Percentiles rank a stretch among this genome's conserved stretches.
phyloP scores from a whole-genome alignment of 2,797 vertebrate species.

The Sebastes diploproa region DNA sequence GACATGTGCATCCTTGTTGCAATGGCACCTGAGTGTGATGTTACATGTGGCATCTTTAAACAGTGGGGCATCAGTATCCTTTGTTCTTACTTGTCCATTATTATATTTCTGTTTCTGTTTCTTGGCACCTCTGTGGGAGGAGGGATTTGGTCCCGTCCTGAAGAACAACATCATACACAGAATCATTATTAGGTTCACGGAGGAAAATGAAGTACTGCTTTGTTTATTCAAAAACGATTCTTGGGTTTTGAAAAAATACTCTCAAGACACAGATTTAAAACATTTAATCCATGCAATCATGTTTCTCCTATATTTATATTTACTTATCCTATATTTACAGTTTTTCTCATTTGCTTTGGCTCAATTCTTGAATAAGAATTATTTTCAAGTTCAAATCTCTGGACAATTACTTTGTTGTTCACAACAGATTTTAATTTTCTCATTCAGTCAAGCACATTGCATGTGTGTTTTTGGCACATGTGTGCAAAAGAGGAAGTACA shows the following conservation, averaged over 20 bases:
- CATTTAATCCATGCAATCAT: neutral
- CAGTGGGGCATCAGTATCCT: neutral
- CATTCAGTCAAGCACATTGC: too few species aligned
- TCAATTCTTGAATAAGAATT: too few species aligned
- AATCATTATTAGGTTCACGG: neutral
- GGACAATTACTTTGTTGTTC: too few species aligned
- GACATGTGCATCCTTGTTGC: neutral
- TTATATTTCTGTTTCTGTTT: neutral
- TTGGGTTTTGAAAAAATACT: neutral
- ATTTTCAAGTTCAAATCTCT: too few species aligned
- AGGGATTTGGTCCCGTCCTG: slow-evolving; percentile 38
- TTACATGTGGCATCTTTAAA: neutral
- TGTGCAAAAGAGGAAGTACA: too few species aligned
- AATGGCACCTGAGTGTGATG: neutral
- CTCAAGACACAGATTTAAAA: neutral
- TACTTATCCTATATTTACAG: neutral
- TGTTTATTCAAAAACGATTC: neutral
- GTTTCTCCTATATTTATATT: neutral
- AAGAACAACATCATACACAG: slow-evolving; percentile 3
- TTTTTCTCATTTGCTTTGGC: too few species aligned
- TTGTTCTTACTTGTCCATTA: slow-evolving; percentile 54
- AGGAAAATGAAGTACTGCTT: neutral
- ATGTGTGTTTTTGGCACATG: too few species aligned
- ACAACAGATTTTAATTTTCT: too few species aligned
- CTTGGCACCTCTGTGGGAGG: slow-evolving; percentile 15